These are phyloP conservation scores for Caenorhabditis angaria DNA, from an alignment of 2,888 invertebrate species.

Conservation along the genomic window DNA sequence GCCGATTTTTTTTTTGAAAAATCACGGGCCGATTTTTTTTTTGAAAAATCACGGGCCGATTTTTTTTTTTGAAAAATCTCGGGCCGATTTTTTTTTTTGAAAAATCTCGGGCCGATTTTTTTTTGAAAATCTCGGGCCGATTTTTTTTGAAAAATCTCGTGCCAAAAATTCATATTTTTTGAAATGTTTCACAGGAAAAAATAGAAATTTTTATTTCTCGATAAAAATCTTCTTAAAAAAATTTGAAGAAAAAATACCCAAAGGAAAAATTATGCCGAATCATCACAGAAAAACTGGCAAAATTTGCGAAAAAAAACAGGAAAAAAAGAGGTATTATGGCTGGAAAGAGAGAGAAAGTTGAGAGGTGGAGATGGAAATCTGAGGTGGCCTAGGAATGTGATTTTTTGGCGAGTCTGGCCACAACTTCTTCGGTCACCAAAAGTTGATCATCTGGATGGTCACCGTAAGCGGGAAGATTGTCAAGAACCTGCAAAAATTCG, in stretches of 20 bases:
- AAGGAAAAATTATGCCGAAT: constrained; percentile 1
- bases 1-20: too few species aligned
- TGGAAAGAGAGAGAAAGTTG: not conserved
- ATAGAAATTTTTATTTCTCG: too few species aligned
- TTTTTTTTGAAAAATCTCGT: too few species aligned
- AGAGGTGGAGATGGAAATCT: not conserved
- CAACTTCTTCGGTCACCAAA: constrained; percentile 43
- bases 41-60: too few species aligned
- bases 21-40: too few species aligned
- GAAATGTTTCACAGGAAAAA: too few species aligned
- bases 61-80: too few species aligned
- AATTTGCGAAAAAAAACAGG: not conserved
- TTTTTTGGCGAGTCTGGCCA: constrained; percentile 36
- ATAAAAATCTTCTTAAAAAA: too few species aligned
- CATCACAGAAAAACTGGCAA: constrained; percentile 4
- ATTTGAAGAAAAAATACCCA: not conserved
- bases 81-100: too few species aligned
- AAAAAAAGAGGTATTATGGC: constrained; percentile 6
- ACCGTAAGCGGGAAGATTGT: constrained; percentile 48
- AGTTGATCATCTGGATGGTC: constrained; percentile 43
- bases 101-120: too few species aligned
- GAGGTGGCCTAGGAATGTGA: not conserved
- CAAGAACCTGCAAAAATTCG: constrained; percentile 41
- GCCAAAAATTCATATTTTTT: too few species aligned
- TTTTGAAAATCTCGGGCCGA: too few species aligned